These are phyloP conservation scores for Archocentrus centrarchus DNA, from an alignment of 2,113 vertebrate genomes.

Conservation along the genomic window DNA sequence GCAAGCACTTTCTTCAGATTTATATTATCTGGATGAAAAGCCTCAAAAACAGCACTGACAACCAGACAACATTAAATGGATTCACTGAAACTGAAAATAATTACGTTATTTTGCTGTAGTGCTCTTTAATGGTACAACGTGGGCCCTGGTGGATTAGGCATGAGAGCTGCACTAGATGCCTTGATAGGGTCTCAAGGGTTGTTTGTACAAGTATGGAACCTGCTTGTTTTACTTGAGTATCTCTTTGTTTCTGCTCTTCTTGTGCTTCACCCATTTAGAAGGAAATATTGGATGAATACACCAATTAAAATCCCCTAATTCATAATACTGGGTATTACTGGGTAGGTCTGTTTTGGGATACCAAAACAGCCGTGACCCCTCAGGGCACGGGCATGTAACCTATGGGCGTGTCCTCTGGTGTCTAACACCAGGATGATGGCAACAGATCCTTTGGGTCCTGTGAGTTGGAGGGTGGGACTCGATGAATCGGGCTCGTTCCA, in stretches of 20 bases:
- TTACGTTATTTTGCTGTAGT: slow-evolving; percentile 8
- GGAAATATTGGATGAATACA: not conserved
- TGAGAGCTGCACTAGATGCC: not conserved
- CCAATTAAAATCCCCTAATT: not conserved
- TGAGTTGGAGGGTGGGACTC: not conserved
- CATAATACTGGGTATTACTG: not conserved
- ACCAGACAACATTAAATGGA: not conserved
- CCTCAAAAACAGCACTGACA: not conserved
- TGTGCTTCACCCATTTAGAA: not conserved
- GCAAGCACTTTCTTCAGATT: not conserved
- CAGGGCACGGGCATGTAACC: not conserved
- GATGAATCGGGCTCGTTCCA: not conserved
- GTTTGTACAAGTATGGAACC: not conserved
- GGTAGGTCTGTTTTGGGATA: not conserved
- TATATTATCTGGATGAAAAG: slow-evolving; percentile 12
- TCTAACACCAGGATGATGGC: not conserved
- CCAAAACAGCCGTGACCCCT: slow-evolving; percentile 7
- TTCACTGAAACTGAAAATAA: slow-evolving; percentile 1
- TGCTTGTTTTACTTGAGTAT: not conserved
- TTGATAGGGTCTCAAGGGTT: not conserved
- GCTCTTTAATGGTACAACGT: not conserved
- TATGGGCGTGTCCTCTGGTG: not conserved
- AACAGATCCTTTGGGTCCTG: not conserved
- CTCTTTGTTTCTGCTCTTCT: slow-evolving; percentile 1
- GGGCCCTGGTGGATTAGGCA: not conserved